A percentile compares a stretch with the other conserved stretches of the same genome.
Conservation (phyloP, 2,113 vertebrate genomes). For the Rhinoptilus africanus region DNA sequence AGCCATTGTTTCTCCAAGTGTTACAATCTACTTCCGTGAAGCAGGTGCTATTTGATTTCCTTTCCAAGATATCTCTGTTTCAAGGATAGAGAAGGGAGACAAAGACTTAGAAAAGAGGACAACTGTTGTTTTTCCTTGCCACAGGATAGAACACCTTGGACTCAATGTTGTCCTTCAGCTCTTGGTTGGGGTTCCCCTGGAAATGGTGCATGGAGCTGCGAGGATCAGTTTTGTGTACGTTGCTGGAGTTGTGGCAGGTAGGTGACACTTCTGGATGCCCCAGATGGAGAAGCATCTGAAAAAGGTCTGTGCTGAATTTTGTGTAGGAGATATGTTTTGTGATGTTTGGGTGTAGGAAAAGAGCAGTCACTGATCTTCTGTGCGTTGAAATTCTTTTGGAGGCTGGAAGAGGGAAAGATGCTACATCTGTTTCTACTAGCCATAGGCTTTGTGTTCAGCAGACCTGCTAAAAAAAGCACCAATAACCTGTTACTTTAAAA, state of each 20-base stretch:
- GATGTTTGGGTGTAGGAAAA: neutral
- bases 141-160: conserved; percentile 93
- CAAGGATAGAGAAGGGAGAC: neutral
- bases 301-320: neutral
- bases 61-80: neutral
- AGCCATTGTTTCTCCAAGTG: neutral
- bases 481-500: neutral
- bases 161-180: conserved; percentile 96
- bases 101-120: neutral
- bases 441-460: neutral
- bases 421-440: neutral
- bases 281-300: neutral
- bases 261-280: neutral
- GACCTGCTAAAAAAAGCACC: neutral
- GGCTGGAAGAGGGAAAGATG: neutral
- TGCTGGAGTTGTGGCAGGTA: conserved; percentile 96
- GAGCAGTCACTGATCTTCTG: neutral
- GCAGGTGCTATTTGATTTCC: neutral
- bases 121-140: conserved; percentile 58
- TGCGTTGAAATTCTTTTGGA: neutral
- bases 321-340: neutral
- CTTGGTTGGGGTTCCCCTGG: conserved; percentile 93
- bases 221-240: conserved; percentile 92
- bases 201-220: conserved; percentile 95
- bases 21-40: neutral